Base-by-base conservation (phyloP, 1,140 invertebrate species). In the Pachypeltis micranthus region DNA sequence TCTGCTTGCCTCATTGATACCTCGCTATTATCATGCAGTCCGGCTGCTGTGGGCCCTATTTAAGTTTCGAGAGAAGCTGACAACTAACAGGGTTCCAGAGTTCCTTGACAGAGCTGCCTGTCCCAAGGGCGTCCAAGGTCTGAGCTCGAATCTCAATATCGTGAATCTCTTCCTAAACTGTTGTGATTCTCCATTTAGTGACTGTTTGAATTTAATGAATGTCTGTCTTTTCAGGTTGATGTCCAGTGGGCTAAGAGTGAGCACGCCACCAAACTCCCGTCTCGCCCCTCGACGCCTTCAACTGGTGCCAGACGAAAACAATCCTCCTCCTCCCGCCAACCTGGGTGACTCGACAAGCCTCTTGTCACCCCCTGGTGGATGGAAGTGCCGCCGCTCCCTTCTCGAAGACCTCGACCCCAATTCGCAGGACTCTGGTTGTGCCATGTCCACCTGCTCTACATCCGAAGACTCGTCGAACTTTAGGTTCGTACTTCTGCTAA, bases 361-460 rank as follows among this genome's bases (percentile, higher is more conserved):
- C 7, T 58, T 25, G 14, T 25, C 31, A 14, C 24, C 21, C n/a
- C 14, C 7, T 16, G 27, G 16, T 28, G 27, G 47, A 12, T 55
- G 26, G 10, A 54, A 26, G 24, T 62, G 44, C 21, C 19, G 67
- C 27, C 51, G 67, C 47, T 23, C 56, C 14, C 69, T 66, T 2
- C 29, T 71, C 26, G 70, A 71, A 66, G 69, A 71, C 59, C 63
- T 66, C 63, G 81, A 83, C 63, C 71, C 75, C 0, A 82, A 80
- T 64, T 82, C 80, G 27, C 79, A 79, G 63, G 81, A 83, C 71
- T 82, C 79, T 63, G 81, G 80, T 1, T 82, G 57, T n/a, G 57
- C 57, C 12, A 59, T 59, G 57, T 59, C 78, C 66, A 76, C 74
- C 2, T 54, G 64, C 57, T 66, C 65, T 34, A 69, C 68, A 21